Evolutionary conservation across 1,140 invertebrate genomes (phyloP), one percentile per base, ranked within the genome.

Genomic region (Brachionus angularis): DNA sequence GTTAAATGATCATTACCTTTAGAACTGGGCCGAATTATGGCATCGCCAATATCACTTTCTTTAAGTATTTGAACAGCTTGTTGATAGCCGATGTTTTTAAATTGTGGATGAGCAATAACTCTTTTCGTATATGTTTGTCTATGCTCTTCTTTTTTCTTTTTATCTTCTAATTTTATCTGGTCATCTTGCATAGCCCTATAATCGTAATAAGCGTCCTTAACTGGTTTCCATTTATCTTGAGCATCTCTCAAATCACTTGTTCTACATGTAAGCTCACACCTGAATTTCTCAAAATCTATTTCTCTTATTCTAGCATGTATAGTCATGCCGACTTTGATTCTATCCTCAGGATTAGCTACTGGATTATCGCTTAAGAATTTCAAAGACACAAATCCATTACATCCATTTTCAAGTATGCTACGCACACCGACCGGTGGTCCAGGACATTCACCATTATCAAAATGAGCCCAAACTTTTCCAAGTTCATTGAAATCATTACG

Each of bases 61-160:
- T 42, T 44, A 86, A 98, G 88, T 39, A 95, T 80, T 77, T 91
- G 91, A 75, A 96, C 91, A 1, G 91, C 90, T 77, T 97, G 91
- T 0, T 87, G 86, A 78, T 89, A 98, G 10, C 89, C 90, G 73
- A 98, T 93, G 79, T 99, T 99, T 74, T 96, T 89, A 83, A 98
- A 99, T 0, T 90, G 88, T 0, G 93, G 94, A 85, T 99, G 96
- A 16, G 95, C 90, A 70, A 98, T 98, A 0, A 98, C 93, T 5
- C 96, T 85, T 29, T 61, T 42, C 5, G 36, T 46, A 64, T 50
- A 72, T 8, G 29, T 53, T n/a, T 50, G 53, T n/a, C 34, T 44
- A 16, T 42, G 16, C 76, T 88, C 84, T 77, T 90, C 89, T 4
- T 87, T 81, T 76, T 92, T 89, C 75, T 89, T 91, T 5, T 87